Base-by-base conservation (phyloP, 2,113 vertebrate genomes). In the Dasyurus viverrinus region DNA sequence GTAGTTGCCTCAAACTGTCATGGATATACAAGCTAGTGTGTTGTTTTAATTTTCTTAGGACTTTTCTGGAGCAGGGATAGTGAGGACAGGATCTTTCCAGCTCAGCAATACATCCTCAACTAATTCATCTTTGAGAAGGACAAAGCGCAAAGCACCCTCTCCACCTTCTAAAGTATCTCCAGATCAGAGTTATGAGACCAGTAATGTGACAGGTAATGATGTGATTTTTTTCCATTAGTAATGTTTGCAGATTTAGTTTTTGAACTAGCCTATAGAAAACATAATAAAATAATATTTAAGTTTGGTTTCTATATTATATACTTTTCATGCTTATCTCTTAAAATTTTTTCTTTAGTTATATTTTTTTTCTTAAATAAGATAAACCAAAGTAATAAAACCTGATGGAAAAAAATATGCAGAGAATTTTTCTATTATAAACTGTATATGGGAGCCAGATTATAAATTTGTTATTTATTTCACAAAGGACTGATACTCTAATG, bases 81-180 rank as follows among this genome's bases (percentile, higher is more conserved):
- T 93, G 12, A 97, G 98, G 94, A 98, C 98, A 0, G 98, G 97
- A 22, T 99, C 98, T n/a, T 96, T 99, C 96, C 98, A 97, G 0
- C 98, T 98, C 91, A 98, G 98, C 90, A 98, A 98, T 47, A 97
- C 98, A 0, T 98, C 98, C 0, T 97, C 98, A 0, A 91, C 98
- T 10, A 99, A 98, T 94, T 99, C 99, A 0, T 99, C 99, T 89
- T 97, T 99, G n/a, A 99, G 98, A 96, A 99, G 99, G 92, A 99
- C 98, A 91, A 99, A 99, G 95, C 99, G 99, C 90, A 99, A 99
- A 98, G 99, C 99, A 27, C 99, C 99, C 50, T 99, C 99, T 0
- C 99, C 99, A 27, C 98, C 98, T 46, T 98, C 98, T 1, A 97
- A 98, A 97, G 95, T 91, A 53, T 84, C 98, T 30, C 97, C 97